A percentile compares a stretch with the other conserved stretches of the same genome.
Conservation (phyloP, 2,797 vertebrate species). For the Eutrigla gurnardus region DNA sequence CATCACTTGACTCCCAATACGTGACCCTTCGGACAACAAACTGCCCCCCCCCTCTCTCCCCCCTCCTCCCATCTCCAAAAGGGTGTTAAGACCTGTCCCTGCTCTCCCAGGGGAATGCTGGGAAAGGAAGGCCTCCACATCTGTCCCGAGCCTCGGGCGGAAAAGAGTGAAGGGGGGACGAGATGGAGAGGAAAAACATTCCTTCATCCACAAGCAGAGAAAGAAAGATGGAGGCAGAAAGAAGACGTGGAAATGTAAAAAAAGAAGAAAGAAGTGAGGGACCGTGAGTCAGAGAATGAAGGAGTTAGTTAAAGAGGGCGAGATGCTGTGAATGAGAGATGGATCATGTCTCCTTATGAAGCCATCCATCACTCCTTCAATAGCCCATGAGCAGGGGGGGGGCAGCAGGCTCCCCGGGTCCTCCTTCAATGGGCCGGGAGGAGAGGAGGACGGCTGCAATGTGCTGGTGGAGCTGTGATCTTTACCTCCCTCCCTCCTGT, state of each 20-base stretch:
- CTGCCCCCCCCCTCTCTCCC: slow-evolving; percentile 23
- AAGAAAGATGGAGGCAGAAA: background rate
- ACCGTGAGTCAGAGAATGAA: slow-evolving; percentile 8
- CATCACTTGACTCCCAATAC: slow-evolving; percentile 77
- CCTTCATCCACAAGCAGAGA: slow-evolving; percentile 33
- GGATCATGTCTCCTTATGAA: slow-evolving; percentile 81
- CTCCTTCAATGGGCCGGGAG: slow-evolving; percentile 73
- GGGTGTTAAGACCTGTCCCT: slow-evolving; percentile 80
- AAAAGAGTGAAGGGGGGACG: slow-evolving; percentile 39
- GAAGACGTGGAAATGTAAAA: background rate
- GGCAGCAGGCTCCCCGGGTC: slow-evolving; percentile 73
- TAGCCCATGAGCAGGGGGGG: slow-evolving; percentile 66
- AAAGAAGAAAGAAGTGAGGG: too few species aligned
- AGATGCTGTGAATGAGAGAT: slow-evolving; percentile 65
- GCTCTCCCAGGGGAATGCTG: slow-evolving; percentile 82
- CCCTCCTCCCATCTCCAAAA: slow-evolving; percentile 51
- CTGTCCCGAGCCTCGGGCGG: slow-evolving; percentile 81
- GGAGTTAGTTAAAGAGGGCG: slow-evolving; percentile 36
- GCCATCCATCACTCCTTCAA: slow-evolving; percentile 86
- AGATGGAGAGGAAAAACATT: slow-evolving; percentile 56
- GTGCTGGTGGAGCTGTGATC: slow-evolving; percentile 80
- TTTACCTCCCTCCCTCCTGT: slow-evolving; percentile 79
- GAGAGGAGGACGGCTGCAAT: slow-evolving; percentile 62
- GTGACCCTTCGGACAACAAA: slow-evolving; percentile 74
- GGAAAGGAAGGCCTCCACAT: slow-evolving; percentile 84